Conservation (phyloP, 2,797 vertebrate species). For the Phataginus tricuspis region DNA sequence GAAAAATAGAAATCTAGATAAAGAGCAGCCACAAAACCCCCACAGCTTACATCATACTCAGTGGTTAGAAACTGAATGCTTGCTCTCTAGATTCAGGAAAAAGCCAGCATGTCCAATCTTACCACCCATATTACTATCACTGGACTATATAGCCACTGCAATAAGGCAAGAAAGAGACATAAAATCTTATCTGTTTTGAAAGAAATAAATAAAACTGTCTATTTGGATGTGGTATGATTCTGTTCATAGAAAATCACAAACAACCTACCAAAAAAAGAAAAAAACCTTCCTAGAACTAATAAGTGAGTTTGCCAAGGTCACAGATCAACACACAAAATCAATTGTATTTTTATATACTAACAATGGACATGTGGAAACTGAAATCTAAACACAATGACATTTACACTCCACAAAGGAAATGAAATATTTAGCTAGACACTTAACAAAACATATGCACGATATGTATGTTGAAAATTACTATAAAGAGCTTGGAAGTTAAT, state of each 20-base stretch:
- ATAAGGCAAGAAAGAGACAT: conserved; percentile 18
- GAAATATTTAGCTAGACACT: background rate
- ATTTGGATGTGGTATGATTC: background rate
- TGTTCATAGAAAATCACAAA: background rate
- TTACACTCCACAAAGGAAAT: background rate
- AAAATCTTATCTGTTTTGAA: background rate
- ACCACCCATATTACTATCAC: background rate
- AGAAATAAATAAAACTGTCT: background rate
- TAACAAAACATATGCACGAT: background rate
- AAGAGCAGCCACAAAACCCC: background rate
- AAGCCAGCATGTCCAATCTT: background rate
- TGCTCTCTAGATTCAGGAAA: background rate
- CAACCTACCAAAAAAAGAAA: background rate
- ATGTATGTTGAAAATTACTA: background rate
- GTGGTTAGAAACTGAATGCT: background rate
- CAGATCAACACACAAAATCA: background rate
- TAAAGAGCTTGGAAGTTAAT: background rate
- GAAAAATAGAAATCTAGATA: background rate
- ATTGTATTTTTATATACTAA: background rate
- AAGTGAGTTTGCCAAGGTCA: background rate
- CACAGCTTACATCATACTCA: background rate
- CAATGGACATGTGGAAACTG: background rate
- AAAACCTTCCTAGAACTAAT: background rate
- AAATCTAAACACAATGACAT: background rate
- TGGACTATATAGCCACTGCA: background rate